phyloP scores from a whole-genome alignment of 1,140 invertebrate species.

The Camponotus vicinus region DNA sequence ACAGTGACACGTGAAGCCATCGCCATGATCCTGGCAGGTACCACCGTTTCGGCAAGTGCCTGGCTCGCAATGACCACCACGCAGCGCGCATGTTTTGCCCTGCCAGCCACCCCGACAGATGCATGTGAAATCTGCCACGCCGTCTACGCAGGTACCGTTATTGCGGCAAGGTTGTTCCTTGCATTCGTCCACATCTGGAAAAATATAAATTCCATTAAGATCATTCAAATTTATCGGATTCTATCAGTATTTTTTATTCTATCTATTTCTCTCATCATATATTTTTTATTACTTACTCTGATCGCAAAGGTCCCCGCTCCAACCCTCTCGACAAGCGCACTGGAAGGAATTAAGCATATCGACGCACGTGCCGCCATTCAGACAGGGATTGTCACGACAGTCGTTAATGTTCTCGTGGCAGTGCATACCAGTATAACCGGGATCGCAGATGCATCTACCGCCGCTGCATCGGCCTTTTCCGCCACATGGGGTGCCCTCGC shows the following conservation, averaged over 20 bases:
- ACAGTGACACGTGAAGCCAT: slow-evolving; percentile 89
- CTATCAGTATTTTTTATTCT: neutral
- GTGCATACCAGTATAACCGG: slow-evolving; percentile 92
- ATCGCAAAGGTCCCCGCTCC: slow-evolving; percentile 89
- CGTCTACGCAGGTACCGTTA: slow-evolving; percentile 92
- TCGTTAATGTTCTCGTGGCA: slow-evolving; percentile 92
- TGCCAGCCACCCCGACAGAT: slow-evolving; percentile 93
- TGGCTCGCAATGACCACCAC: slow-evolving; percentile 89
- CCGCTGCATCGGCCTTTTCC: slow-evolving; percentile 92
- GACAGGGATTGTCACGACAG: slow-evolving; percentile 90
- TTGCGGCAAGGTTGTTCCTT: slow-evolving; percentile 91
- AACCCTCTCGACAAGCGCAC: slow-evolving; percentile 92
- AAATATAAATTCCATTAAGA: neutral
- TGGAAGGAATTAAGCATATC: slow-evolving; percentile 92
- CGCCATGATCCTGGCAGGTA: slow-evolving; percentile 89
- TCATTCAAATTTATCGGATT: slow-evolving; percentile 9
- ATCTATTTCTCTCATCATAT: neutral
- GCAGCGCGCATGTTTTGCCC: slow-evolving; percentile 91
- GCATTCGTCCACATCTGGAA: slow-evolving; percentile 94
- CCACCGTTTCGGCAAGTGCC: slow-evolving; percentile 89
- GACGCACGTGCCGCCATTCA: slow-evolving; percentile 91
- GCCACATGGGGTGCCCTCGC: slow-evolving; percentile 88
- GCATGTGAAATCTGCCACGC: slow-evolving; percentile 91
- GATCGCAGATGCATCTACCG: slow-evolving; percentile 91
- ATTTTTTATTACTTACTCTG: slow-evolving; percentile 85